These are phyloP conservation scores for Pheucticus melanocephalus DNA, from an alignment of 2,113 vertebrate species.

Conservation along the genomic window DNA sequence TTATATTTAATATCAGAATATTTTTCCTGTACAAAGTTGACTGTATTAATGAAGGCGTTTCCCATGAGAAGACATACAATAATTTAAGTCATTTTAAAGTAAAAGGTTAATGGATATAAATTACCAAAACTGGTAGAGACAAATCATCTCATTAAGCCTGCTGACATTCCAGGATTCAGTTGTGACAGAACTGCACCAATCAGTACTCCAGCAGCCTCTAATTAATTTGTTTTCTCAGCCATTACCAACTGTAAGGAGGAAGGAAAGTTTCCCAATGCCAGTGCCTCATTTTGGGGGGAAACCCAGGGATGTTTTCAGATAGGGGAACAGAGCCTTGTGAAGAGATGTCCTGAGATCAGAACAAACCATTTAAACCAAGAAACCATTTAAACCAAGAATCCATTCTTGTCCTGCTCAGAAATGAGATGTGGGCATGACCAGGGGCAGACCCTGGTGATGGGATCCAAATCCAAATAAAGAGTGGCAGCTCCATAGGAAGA, in stretches of 20 bases:
- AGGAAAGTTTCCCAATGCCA: not conserved
- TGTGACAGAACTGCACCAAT: not conserved
- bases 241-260: not conserved
- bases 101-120: not conserved
- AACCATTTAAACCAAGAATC: not conserved
- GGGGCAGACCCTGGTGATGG: not conserved
- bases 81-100: not conserved
- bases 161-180: not conserved
- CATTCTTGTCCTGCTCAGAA: not conserved
- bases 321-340: not conserved
- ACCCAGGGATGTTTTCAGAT: not conserved
- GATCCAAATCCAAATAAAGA: not conserved
- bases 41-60: not conserved
- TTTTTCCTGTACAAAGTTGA: not conserved
- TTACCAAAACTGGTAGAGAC: not conserved
- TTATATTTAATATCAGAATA: not conserved
- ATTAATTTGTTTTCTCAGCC: not conserved
- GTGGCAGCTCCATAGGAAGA: not conserved
- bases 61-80: not conserved
- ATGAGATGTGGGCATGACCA: fast-evolving
- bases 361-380: not conserved
- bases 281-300: not conserved
- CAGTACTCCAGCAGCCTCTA: not conserved
- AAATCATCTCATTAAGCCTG: not conserved
- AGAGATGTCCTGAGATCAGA: not conserved